Conservation (phyloP, 1,140 invertebrate genomes). For the Halesus radiatus region DNA sequence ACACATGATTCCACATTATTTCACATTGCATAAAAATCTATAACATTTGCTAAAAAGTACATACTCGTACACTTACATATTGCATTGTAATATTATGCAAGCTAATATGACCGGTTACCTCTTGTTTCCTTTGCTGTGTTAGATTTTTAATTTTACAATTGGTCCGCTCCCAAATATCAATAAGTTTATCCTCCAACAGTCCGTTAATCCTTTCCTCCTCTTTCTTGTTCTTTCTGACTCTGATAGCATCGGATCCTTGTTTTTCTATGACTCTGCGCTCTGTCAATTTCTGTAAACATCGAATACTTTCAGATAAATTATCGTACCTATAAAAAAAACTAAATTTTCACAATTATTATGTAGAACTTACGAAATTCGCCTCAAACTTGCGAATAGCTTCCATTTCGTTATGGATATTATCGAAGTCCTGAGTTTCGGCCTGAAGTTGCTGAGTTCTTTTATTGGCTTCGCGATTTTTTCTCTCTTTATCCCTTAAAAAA, state of each 20-base stretch:
- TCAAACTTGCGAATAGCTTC: too few relatives aligned
- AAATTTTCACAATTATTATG: too few relatives aligned
- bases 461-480: conserved; percentile 60
- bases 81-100: neutral
- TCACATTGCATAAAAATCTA: too few relatives aligned
- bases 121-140: conserved; percentile 42
- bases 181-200: conserved; percentile 49
- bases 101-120: too few relatives aligned
- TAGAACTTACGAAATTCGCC: too few relatives aligned
- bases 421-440: conserved; percentile 64
- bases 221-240: conserved; percentile 20
- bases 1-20: too few relatives aligned
- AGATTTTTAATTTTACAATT: conserved; percentile 48
- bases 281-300: conserved; percentile 47
- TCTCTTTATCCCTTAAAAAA: conserved; percentile 59
- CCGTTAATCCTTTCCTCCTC: conserved; percentile 39
- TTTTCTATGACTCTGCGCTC: conserved; percentile 58
- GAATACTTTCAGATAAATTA: too few relatives aligned
- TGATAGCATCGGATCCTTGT: conserved; percentile 59
- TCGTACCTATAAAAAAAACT: too few relatives aligned
- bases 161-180: conserved; percentile 49
- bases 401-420: conserved; percentile 62
- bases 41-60: too few relatives aligned
- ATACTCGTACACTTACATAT: neutral
- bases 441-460: conserved; percentile 63